A percentile compares a stretch with the other conserved stretches of the same genome.
These are phyloP conservation scores for Coreoperca whiteheadi DNA, from an alignment of 2,113 vertebrate genomes.

Conservation along the genomic window DNA sequence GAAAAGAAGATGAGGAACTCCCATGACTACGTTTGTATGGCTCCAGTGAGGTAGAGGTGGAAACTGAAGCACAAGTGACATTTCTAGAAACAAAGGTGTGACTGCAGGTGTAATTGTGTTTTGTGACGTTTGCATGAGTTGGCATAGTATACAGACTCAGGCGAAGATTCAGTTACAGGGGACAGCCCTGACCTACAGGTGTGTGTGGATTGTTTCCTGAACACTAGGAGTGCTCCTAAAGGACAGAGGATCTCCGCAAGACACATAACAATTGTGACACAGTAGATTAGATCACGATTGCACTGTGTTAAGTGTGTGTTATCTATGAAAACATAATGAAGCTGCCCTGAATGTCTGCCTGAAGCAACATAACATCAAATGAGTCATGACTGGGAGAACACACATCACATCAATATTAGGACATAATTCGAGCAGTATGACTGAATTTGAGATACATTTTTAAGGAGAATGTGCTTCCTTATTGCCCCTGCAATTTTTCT, in stretches of 20 bases:
- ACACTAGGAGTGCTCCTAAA: constrained; percentile 27
- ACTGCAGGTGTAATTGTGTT: neutral
- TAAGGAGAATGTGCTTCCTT: neutral
- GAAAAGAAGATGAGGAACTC: constrained; percentile 38
- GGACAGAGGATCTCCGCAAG: constrained; percentile 18
- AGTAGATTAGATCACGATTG: constrained; percentile 15
- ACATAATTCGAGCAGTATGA: neutral
- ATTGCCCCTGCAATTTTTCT: neutral
- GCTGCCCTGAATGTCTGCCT: neutral
- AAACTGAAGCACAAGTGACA: constrained; percentile 2
- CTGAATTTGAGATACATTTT: neutral
- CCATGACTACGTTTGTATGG: neutral
- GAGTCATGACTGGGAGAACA: neutral
- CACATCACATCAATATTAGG: neutral
- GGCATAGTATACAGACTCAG: neutral
- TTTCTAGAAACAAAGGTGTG: constrained; percentile 4
- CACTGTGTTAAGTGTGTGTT: neutral
- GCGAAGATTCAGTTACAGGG: constrained; percentile 27
- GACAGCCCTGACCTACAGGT: constrained; percentile 50
- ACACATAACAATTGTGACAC: neutral
- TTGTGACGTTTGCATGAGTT: constrained; percentile 19
- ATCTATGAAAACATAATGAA: neutral
- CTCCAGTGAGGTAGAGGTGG: neutral
- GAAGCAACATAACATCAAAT: neutral
- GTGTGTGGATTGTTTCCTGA: constrained; percentile 35